Base-by-base conservation (phyloP, 1,140 invertebrate species). In the Lepidurus arcticus region DNA sequence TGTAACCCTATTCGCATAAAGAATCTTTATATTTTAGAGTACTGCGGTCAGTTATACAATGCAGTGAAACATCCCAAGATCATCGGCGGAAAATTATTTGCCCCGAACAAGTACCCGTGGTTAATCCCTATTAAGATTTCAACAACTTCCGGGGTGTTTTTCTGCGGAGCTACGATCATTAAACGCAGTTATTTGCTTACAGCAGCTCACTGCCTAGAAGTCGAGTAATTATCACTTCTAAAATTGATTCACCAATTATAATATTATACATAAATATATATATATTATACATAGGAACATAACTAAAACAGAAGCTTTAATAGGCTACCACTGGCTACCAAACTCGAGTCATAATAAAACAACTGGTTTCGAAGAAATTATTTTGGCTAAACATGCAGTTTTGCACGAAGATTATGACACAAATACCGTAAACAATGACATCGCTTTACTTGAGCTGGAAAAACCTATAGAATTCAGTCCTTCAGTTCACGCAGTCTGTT, bases 171-270 rank as follows among this genome's bases (percentile, higher is more conserved):
- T 21, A 65, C 53, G 7, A 65, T 65, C 21, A 65, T 65, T 65
- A 65, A 65, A 65, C 9, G 4, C n/a, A 65, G 13, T n/a, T 65
- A 13, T 65, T 65, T 65, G 53, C 13, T 65, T 13, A 65, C 53
- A n/a, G 53, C 53, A 65, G 53, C 53, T n/a, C 53, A 65, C 53
- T 65, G 53, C 21, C 53, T 65, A 9, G 53, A 65, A 65, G 53
- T 65, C 53, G 53, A 65, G 53, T 65, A 65, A 65, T 10, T 5
- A 9, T 11, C 16, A n/a, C 53, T n/a, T 65, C 7, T 21, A n/a
- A 7, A 65, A 65, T 13, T 13, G 13, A 65, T n/a, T 7, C 16
- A 47, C 4, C 45, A 34, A 34, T 65, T 65, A 9, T 4, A 65
- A 65, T 65, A 16, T 21, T 65, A 11, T 13, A 34, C 34, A 34